A percentile compares a stretch with the other conserved stretches of the same genome.
Conservation (phyloP, 1,140 invertebrate genomes). For the Marisa cornuarietis region DNA sequence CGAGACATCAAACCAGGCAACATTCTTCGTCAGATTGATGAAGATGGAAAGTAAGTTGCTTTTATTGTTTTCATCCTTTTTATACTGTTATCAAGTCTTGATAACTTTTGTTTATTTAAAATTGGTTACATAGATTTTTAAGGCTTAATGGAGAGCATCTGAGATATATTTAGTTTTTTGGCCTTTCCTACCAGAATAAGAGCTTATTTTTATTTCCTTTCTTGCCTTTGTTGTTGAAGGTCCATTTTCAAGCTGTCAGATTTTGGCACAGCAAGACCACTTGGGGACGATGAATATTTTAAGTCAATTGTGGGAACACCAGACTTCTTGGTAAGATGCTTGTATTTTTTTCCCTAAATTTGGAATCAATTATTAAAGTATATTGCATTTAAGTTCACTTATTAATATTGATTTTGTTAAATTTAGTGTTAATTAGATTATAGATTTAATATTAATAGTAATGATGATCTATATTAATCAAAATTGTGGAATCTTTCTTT, state of each 20-base stretch:
- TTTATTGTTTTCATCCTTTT: neutral
- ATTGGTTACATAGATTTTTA: too few relatives aligned
- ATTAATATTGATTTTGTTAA: too few relatives aligned
- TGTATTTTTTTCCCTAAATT: neutral
- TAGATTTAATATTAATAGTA: too few relatives aligned
- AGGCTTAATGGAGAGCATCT: too few relatives aligned
- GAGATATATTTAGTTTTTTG: neutral
- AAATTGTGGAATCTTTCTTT: too few relatives aligned
- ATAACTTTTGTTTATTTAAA: too few relatives aligned
- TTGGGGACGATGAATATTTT: slow-evolving; percentile 94
- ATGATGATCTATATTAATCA: too few relatives aligned
- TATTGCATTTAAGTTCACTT: too few relatives aligned
- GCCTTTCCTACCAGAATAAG: neutral
- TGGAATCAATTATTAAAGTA: neutral
- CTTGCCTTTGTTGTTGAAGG: slow-evolving; percentile 32
- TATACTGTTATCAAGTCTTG: too few relatives aligned
- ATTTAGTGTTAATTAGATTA: too few relatives aligned
- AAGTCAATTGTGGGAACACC: slow-evolving; percentile 96
- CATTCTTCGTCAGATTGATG: slow-evolving; percentile 96
- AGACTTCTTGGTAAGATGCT: slow-evolving; percentile 80
- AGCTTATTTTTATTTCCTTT: neutral
- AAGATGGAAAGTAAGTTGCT: slow-evolving; percentile 76
- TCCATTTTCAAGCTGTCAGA: slow-evolving; percentile 95
- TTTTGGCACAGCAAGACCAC: slow-evolving; percentile 94
- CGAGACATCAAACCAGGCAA: slow-evolving; percentile 95